Base-by-base conservation (phyloP, 2,797 vertebrate genomes). In the Xerus rutilus region DNA sequence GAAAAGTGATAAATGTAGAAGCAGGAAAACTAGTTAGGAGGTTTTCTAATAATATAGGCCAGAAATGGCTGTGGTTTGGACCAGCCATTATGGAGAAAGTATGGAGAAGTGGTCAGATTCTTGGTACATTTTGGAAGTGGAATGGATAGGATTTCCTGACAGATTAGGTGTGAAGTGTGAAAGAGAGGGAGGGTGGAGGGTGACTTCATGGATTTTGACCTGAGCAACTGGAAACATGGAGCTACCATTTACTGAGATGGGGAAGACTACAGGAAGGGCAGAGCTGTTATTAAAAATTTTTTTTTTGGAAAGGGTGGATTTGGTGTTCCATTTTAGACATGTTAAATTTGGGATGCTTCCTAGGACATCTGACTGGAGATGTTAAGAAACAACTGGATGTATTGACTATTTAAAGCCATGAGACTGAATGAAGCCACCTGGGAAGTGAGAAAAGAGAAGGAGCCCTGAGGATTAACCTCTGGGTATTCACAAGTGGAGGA, bases 81-180 rank as follows among this genome's bases (percentile, higher is more conserved):
- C 35, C 43, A 13, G 59, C 64, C 1, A 28, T 62, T 93, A 20
- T 2, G 30, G 77, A 81, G 91, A 67, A 87, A 52, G 57, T 86
- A 32, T 81, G 65, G 67, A 86, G 79, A 91, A 77, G 59, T 52
- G 70, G 72, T 78, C 45, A 30, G 89, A 39, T 82, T 65, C 30
- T 65, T 67, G 12, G 62, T 74, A 1, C 70, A 70, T 82, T 73
- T 59, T 89, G 86, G 81, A 92, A 76, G 47, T 39, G 49, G 54
- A 86, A 81, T 20, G 39, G 12, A 83, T 52, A 91, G 91, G 89
- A 97, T 94, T 92, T 93, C 89, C 89, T 92, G 67, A n/a, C 0
- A 7, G 32, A 23, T 54, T 54, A 72, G n/a, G 43, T 49, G 52
- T 86, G 39, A 39, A 45, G 74, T 89, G n/a, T 4, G 25, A 59